Evolutionary conservation across 2,888 invertebrate genomes (phyloP), one percentile per base, ranked within the genome.

Genomic region (Torymus auratus): DNA sequence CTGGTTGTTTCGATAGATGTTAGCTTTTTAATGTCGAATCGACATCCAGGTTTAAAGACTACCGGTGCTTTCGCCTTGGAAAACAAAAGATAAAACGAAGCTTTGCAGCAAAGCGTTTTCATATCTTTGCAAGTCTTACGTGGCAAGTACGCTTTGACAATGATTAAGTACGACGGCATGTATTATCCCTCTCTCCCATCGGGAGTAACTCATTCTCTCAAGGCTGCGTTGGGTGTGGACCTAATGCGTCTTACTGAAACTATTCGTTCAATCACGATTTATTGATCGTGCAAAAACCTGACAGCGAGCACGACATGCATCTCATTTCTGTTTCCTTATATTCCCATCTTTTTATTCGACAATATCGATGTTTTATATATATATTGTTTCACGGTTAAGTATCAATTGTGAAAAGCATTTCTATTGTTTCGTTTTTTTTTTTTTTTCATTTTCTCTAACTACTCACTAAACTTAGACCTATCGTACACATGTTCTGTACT

Each of bases 141-240:
- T 23, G 23, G 23, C 41, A 41, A 41, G 11, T 20, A 23, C 13
- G 23, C n/a, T 62, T 62, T 5, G 23, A 23, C 28, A 62, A 5
- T 20, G 23, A 23, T 62, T 12, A 58, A 60, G 23, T 73, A 64
- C 23, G 12, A 10, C 41, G 7, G 41, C 7, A 10, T 28, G 17
- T 50, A 3, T 52, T 13, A 64, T 17, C 15, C 17, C 7, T 55
- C 5, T 60, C n/a, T 71, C 50, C 13, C 12, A 15, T 75, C 68
- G 62, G 71, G 56, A 75, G 78, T 78, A 75, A 78, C 82, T 78
- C 82, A 68, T 82, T 71, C 72, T 71, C 72, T 71, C 75, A 64
- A 62, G 68, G 75, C 65, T 74, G 20, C 58, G 50, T 62, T 73
- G 64, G 76, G 73, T 73, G 68, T 77, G 80, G 65, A 73, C 58